These are phyloP conservation scores for Sympetrum striolatum DNA, from an alignment of 2,888 invertebrate genomes.

Conservation along the genomic window DNA sequence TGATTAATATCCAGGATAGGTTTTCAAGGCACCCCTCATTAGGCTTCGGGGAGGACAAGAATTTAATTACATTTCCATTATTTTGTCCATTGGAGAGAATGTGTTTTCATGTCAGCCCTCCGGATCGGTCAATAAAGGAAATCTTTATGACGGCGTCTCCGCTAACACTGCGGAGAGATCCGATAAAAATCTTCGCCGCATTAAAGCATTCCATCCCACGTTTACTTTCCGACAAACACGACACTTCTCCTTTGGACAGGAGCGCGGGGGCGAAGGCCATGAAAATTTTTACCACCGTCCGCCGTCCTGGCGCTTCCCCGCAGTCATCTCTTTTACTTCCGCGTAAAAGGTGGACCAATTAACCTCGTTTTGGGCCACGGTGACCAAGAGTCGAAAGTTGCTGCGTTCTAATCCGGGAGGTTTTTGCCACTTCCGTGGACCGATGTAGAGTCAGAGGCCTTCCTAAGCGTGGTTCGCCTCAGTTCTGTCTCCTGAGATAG, in stretches of 20 bases:
- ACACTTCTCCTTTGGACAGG: background rate
- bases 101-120: background rate
- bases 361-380: background rate
- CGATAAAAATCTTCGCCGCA: background rate
- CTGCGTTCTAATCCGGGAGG: background rate
- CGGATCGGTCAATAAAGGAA: background rate
- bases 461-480: no score
- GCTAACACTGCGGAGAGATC: background rate
- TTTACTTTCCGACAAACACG: background rate
- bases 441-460: no score
- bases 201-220: background rate
- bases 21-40: background rate
- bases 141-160: background rate
- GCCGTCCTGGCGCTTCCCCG: background rate
- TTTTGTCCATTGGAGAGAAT: background rate
- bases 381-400: background rate
- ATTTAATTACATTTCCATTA: background rate
- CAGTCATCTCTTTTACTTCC: background rate
- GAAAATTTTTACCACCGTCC: background rate
- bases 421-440: background rate
- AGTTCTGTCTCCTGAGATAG: no score
- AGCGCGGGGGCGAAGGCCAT: background rate
- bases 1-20: no score
- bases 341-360: background rate
- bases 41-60: background rate